A percentile compares a stretch with the other conserved stretches of the same genome.
Conservation (phyloP, 2,113 vertebrate species). For the Ahaetulla prasina region DNA sequence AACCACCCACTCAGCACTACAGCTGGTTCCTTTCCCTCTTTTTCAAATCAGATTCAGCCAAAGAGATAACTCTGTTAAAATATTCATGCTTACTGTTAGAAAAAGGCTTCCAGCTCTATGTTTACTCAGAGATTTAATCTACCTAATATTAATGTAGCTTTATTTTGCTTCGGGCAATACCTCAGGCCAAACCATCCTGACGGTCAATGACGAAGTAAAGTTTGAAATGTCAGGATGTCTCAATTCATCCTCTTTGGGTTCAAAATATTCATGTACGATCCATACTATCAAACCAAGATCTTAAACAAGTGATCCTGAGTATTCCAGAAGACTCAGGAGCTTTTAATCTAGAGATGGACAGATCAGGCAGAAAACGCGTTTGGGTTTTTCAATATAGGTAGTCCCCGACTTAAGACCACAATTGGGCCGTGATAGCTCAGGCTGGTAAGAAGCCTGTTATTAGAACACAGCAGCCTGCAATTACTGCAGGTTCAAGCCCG, state of each 20-base stretch:
- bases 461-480: too few relatives aligned
- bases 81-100: not conserved
- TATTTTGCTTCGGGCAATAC: not conserved
- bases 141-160: not conserved
- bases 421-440: too few relatives aligned
- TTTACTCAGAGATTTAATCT: constrained; percentile 11
- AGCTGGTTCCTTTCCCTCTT: not conserved
- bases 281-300: not conserved
- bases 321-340: not conserved
- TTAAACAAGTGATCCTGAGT: not conserved
- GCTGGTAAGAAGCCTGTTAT: too few relatives aligned
- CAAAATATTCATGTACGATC: not conserved
- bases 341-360: not conserved
- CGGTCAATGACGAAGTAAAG: not conserved
- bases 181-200: not conserved
- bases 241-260: constrained; percentile 3
- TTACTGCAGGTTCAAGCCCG: too few relatives aligned
- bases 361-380: not conserved
- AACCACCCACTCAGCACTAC: not conserved
- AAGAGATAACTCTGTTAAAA: constrained; percentile 7
- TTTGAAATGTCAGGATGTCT: not conserved
- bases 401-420: too few relatives aligned
- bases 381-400: too few relatives aligned
- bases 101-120: constrained; percentile 15
- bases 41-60: not conserved